Conservation (phyloP, 2,113 vertebrate species). For the Fukomys damarensis region DNA sequence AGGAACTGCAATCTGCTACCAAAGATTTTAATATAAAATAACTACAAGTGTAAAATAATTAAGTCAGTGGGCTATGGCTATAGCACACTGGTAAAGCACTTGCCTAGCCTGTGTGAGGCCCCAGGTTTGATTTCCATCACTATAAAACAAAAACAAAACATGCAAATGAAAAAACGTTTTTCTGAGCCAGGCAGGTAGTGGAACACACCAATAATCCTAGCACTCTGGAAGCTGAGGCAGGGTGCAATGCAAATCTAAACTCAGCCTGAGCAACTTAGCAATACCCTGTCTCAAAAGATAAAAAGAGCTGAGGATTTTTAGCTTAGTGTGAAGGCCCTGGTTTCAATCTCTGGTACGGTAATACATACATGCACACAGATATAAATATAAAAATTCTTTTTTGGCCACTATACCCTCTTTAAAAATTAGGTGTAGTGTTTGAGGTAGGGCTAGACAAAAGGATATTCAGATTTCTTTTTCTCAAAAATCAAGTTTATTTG, state of each 20-base stretch:
- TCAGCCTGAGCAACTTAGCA: neutral
- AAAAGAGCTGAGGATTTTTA: no score
- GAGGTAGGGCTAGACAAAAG: neutral
- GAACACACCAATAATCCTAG: neutral
- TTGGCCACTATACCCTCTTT: neutral
- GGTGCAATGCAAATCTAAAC: neutral
- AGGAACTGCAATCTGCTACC: neutral
- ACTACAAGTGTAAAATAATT: neutral
- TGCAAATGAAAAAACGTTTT: neutral
- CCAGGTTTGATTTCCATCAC: no score
- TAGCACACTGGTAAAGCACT: neutral
- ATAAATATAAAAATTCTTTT: neutral
- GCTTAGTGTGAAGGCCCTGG: neutral
- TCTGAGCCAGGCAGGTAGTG: neutral
- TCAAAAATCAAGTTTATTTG: neutral
- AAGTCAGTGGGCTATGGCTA: no score
- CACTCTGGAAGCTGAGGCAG: neutral
- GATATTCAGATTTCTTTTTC: neutral
- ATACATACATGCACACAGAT: neutral
- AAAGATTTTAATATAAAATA: constrained; percentile 12
- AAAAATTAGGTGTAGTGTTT: neutral
- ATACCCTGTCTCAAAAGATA: neutral
- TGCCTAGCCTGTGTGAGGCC: neutral
- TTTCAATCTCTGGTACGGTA: neutral
- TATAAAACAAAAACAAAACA: neutral